A percentile compares a stretch with the other conserved stretches of the same genome.
Conservation (phyloP, 2,113 vertebrate genomes). For the Sapajus apella region DNA sequence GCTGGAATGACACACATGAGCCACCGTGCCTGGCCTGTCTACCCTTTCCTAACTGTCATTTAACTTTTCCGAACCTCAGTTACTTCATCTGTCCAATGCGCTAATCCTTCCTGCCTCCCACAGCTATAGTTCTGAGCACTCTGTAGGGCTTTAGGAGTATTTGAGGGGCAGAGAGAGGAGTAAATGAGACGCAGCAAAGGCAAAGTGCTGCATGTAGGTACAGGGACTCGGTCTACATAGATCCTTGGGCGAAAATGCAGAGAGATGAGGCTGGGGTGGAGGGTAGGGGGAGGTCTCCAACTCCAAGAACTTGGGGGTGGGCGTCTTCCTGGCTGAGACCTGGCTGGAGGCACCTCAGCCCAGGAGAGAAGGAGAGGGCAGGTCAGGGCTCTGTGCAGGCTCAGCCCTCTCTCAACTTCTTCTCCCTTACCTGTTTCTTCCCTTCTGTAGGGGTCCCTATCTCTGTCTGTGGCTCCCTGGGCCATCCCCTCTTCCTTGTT, state of each 20-base stretch:
- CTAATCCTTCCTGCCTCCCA: neutral
- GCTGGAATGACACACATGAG: too few species aligned
- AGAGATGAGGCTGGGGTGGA: neutral
- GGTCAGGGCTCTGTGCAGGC: neutral
- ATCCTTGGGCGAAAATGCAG: neutral
- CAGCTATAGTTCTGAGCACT: neutral
- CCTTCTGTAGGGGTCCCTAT: neutral
- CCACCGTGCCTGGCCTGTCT: too few species aligned
- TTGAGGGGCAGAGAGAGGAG: neutral
- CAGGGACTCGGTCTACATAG: accelerated
- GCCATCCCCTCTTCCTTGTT: neutral
- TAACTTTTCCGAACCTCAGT: neutral
- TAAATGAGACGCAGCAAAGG: neutral
- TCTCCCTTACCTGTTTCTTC: neutral
- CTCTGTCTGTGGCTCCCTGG: neutral
- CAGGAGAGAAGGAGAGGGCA: neutral
- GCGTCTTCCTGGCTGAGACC: neutral
- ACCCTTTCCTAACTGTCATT: neutral
- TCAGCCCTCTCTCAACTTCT: too few species aligned
- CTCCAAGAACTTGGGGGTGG: neutral
- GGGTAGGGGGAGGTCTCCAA: neutral
- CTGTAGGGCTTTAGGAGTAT: neutral
- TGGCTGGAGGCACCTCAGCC: neutral
- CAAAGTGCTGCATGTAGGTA: neutral
- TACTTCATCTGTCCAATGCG: neutral